Evolutionary conservation across 2,113 vertebrate genomes (phyloP).

Genomic region (Bagarius yarrelli): DNA sequence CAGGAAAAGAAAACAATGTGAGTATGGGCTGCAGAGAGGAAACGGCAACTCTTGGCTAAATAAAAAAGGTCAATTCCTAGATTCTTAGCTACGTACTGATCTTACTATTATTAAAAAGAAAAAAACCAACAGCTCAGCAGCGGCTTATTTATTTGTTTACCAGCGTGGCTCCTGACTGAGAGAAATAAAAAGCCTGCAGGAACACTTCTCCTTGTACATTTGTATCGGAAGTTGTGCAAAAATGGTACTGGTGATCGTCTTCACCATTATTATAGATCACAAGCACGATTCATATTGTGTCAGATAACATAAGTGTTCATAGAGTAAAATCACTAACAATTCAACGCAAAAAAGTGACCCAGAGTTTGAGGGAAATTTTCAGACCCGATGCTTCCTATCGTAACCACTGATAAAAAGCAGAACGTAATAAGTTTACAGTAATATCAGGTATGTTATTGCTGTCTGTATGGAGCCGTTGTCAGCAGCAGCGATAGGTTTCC

Average conservation of each 20-base stretch:
- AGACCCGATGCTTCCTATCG: background rate
- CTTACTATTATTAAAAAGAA: background rate
- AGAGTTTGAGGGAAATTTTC: too few relatives aligned
- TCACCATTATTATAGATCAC: background rate
- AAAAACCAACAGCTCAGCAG: background rate
- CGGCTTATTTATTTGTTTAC: background rate
- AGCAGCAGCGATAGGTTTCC: too few relatives aligned
- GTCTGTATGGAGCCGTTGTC: too few relatives aligned
- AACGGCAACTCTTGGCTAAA: too few relatives aligned
- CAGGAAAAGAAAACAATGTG: constrained; percentile 20
- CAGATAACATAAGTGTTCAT: background rate
- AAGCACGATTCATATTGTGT: background rate
- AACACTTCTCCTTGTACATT: background rate
- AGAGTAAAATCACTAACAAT: background rate
- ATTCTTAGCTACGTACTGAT: background rate
- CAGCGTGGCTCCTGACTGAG: background rate
- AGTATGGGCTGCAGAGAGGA: background rate
- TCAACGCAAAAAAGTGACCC: background rate
- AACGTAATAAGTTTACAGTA: too few relatives aligned
- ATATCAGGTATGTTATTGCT: too few relatives aligned
- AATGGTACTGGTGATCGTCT: background rate
- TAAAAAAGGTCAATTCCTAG: background rate
- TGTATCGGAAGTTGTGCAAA: background rate
- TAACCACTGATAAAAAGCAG: background rate
- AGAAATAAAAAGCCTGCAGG: background rate